Evolutionary conservation across 2,797 vertebrate species (phyloP), one percentile per base, ranked within the genome.

Genomic region (Syndactyla subalaris): DNA sequence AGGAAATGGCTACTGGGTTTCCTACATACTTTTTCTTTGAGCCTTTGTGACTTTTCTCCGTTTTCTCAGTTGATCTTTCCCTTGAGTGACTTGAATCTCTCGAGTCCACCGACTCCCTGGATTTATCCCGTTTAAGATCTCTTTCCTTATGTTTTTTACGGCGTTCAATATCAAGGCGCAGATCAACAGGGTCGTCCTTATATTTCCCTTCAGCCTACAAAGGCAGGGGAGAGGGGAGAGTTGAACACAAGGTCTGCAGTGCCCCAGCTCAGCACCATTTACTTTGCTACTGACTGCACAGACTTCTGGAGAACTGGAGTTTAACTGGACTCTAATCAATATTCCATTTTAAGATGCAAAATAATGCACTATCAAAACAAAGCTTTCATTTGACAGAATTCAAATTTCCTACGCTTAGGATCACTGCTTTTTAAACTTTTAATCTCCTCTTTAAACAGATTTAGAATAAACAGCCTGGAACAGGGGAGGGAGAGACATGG

Each of bases 81-180:
- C 98, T 98, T 52, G 98, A 98, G 89, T 97, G 98, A 93, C 98
- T 98, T 55, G 98, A 98, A 88, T 99, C 98, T 78, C 98, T 98
- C 70, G 99, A 98, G 91, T 99, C 98, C 95, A 97, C 98, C 19
- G 97, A 97, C 85, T 98, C 98, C 97, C 97, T 97, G 93, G 97
- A 98, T 79, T 97, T 98, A 95, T 99, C 98, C n/a, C 98, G 98
- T 97, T 98, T 98, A 96, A 97, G 98, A 97, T 98, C 98, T 96
- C 97, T 98, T 95, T 99, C 98, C 93, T 98, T 98, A 97, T 98
- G 98, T 98, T 99, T 99, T 99, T 99, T 99, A 97, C 99, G 99
- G n/a, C 99, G 98, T 92, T 99, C 99, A 97, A 99, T 99, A 98
- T 99, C 99, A 98, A 99, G 98, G 92, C 99, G 99, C 84, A 99